A percentile compares a stretch with the other conserved stretches of the same genome.
Evolutionary conservation across 2,113 vertebrate species (phyloP).

Genomic region (Seriola dumerili): DNA sequence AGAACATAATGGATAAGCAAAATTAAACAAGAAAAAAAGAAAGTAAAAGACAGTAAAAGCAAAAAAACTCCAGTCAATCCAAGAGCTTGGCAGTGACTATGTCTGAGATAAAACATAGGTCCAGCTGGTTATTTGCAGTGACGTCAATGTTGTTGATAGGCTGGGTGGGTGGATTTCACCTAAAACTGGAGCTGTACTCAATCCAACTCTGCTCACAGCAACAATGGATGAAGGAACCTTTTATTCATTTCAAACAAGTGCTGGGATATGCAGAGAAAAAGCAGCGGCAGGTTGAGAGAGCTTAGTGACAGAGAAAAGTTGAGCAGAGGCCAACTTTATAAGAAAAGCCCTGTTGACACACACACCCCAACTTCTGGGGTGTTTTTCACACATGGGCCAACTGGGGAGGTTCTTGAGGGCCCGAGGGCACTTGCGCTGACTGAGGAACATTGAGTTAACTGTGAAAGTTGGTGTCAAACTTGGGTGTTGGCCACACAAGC

Average conservation of each 20-base stretch:
- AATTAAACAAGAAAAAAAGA: slow-evolving; percentile 4
- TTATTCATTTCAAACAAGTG: slow-evolving; percentile 4
- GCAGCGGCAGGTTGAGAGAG: neutral
- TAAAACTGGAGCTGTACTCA: slow-evolving; percentile 16
- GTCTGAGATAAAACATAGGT: slow-evolving; percentile 19
- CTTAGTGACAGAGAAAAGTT: neutral
- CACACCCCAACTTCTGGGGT: neutral
- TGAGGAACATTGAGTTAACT: neutral
- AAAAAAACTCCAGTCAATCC: neutral
- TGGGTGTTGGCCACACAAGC: neutral
- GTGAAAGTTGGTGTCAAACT: slow-evolving; percentile 10
- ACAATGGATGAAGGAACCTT: neutral
- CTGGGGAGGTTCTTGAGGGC: too few species aligned
- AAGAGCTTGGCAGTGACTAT: neutral
- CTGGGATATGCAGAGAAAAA: neutral
- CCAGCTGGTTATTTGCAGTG: slow-evolving; percentile 55
- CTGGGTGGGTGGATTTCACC: slow-evolving; percentile 30
- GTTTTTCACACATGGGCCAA: neutral
- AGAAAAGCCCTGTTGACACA: neutral
- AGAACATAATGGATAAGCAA: slow-evolving; percentile 36
- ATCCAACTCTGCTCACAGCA: neutral
- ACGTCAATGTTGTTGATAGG: slow-evolving; percentile 38
- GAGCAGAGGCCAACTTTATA: neutral
- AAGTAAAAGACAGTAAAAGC: neutral
- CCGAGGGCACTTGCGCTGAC: neutral